Percentiles rank a stretch among this genome's conserved stretches.
Evolutionary conservation across 2,888 invertebrate species (phyloP).

Genomic region (Diarsia mendica): DNA sequence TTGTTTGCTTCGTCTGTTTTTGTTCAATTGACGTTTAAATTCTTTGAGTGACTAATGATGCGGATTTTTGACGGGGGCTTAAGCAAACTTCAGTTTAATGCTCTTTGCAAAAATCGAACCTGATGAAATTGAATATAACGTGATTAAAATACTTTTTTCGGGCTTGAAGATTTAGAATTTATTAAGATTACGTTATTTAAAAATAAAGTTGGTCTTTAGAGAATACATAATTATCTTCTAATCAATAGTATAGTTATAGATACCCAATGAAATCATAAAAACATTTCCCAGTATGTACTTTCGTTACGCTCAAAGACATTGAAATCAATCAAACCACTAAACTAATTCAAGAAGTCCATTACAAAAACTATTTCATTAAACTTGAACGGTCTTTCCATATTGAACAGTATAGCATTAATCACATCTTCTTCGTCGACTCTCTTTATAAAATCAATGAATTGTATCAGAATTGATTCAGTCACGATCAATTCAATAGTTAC

Average conservation of each 20-base stretch:
- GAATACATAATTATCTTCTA: too few relatives aligned
- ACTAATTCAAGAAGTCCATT: conserved; percentile 50
- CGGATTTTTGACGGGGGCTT: conserved; percentile 78
- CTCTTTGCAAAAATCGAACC: conserved; percentile 41
- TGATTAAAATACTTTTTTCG: conserved; percentile 1
- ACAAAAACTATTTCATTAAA: conserved; percentile 62
- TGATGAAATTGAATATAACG: conserved; percentile 38
- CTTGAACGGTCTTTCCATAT: conserved; percentile 61
- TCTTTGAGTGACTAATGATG: conserved; percentile 85
- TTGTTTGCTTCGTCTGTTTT: conserved; percentile 89
- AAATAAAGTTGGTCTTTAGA: too few relatives aligned
- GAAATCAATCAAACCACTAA: conserved; percentile 51
- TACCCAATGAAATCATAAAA: neutral
- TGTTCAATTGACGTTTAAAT: conserved; percentile 88
- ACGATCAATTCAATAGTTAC: conserved; percentile 72
- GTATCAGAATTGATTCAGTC: conserved; percentile 81
- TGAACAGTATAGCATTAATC: conserved; percentile 73
- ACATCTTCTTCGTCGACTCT: conserved; percentile 70
- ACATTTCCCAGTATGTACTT: neutral
- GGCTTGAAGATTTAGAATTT: neutral
- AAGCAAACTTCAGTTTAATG: conserved; percentile 64
- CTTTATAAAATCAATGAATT: conserved; percentile 80
- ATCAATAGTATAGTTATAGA: too few relatives aligned
- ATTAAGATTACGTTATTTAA: too few relatives aligned
- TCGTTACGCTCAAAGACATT: conserved; percentile 21